Evolutionary conservation across 2,888 invertebrate species (phyloP).

Genomic region (Salpingus planirostris): DNA sequence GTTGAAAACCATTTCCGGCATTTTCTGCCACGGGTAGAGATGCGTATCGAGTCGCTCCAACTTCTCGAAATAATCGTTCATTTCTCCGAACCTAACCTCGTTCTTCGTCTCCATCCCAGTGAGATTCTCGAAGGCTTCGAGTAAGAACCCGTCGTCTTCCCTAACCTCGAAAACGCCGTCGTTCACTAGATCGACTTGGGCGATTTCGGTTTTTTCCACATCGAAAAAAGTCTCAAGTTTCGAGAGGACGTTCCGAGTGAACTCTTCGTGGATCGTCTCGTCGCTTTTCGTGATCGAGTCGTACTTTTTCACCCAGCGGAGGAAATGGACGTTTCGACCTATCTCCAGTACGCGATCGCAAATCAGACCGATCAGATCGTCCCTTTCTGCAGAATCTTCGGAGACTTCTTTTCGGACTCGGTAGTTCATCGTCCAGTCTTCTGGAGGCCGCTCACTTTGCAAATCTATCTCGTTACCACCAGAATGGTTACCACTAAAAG

Average conservation of each 20-base stretch:
- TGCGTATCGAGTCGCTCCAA: slow-evolving; percentile 28
- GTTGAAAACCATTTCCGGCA: slow-evolving; percentile 29
- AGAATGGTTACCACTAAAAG: too few species aligned
- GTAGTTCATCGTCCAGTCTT: slow-evolving; percentile 16
- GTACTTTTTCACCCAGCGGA: slow-evolving; percentile 31
- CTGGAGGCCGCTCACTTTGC: slow-evolving; percentile 4
- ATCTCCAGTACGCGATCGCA: slow-evolving; percentile 31
- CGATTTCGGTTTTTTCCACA: slow-evolving; percentile 3
- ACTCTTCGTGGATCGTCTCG: slow-evolving; percentile 34
- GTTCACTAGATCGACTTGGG: slow-evolving; percentile 7
- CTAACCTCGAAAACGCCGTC: slow-evolving; percentile 34
- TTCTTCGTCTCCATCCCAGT: slow-evolving; percentile 13
- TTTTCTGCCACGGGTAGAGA: slow-evolving; percentile 30
- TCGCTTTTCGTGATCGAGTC: slow-evolving; percentile 4
- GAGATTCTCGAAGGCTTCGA: slow-evolving; percentile 41
- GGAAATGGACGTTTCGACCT: slow-evolving; percentile 34
- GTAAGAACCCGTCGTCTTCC: slow-evolving; percentile 39
- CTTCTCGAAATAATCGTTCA: slow-evolving; percentile 15
- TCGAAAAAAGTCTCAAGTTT: slow-evolving; percentile 24
- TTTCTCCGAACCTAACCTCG: neutral
- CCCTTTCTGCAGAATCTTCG: slow-evolving; percentile 19
- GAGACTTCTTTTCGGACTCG: slow-evolving; percentile 18
- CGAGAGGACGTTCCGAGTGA: slow-evolving; percentile 26
- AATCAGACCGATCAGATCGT: slow-evolving; percentile 31
- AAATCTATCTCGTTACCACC: neutral